Base-by-base conservation (phyloP, 2,113 vertebrate species). In the Hydrolagus affinis region DNA sequence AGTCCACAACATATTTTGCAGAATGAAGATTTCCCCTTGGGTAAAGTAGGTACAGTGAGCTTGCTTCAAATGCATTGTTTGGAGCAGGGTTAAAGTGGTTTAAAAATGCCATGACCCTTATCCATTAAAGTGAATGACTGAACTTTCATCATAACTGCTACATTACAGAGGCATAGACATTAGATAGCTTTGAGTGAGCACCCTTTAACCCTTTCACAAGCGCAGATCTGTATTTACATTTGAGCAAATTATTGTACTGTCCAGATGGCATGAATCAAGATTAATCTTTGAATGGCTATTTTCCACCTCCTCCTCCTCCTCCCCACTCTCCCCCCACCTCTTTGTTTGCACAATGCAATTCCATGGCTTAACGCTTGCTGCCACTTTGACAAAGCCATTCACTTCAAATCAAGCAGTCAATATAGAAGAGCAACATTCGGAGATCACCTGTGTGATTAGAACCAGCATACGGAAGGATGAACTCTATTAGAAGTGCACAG, bases 61-160 rank as follows among this genome's bases (percentile, higher is more conserved):
- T 32, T 25, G 28, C 62, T 68, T 17, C 78, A 32, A 64, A 12
- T 19, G n/a, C 11, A 30, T 25, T 19, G 17, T 30, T 4, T 68
- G 78, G 64, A 11, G 28, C 78, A 32, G 28, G 32, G 73, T 44
- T 75, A 56, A 75, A 75, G 15, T 4, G 73, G 1, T 68, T 25
- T 15, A 30, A 66, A 28, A 83, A 83, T 66, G 70, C 70, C 70
- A 25, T 28, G 77, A 74, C 72, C 72, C 30, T n/a, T 74, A 15
- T 32, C 60, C 62, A 32, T 68, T 66, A 12, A 66, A 30, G 25
- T 32, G 15, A 11, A 17, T 21, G 78, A 21, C 15, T 10, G 10
- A 0, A 17, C 10, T 66, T 17, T 4, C 17, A 21, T 30, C 21
- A 15, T 80, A 28, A 15, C 77, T 19, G 14, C 60, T 64, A 4